Base-by-base conservation (phyloP, 2,888 invertebrate genomes). In the Erebia ligea region DNA sequence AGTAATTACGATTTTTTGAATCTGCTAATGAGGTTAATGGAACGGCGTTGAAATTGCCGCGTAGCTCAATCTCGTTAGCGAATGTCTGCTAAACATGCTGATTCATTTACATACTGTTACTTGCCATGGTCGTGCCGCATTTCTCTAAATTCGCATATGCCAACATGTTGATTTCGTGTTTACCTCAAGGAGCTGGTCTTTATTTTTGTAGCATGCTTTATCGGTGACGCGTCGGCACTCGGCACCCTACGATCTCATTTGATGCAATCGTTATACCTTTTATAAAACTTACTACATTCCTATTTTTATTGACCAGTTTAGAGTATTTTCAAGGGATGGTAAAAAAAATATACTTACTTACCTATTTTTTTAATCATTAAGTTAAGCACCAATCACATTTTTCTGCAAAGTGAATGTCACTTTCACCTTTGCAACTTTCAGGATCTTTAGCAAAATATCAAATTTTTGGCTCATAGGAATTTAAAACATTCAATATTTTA, bases 81-180 rank as follows among this genome's bases (percentile, higher is more conserved):
- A 87, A 84, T 85, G 82, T 82, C 84, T 82, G 77, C 76, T 79
- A 80, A 92, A 92, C 90, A 88, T 92, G 93, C 93, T 90, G 92
- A 93, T 88, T 93, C 92, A 93, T 93, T 92, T 89, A 84, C 90
- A 91, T 91, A 89, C 83, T 84, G 88, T 86, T 83, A 85, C 80
- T 75, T 75, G 75, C 76, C 75, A 76, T 76, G 77, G 75, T 72
- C 72, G 75, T 76, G 69, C 72, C 75, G 78, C 80, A 79, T 78
- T 77, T 76, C 76, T 77, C 69, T 71, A 70, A 75, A 71, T 74
- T 66, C 19, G 65, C 58, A 59, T 67, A 65, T 67, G 69, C 45
- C 62, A 61, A 48, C 52, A 73, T 73, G 69, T 73, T 74, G 69
- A 70, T 61, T 70, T 63, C 69, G 69, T 68, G 73, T 74, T 72